Evolutionary conservation across 37 sponge, comb jelly and placozoan species (phyloP).

Genomic region (Halisarca cf. caerulea): DNA sequence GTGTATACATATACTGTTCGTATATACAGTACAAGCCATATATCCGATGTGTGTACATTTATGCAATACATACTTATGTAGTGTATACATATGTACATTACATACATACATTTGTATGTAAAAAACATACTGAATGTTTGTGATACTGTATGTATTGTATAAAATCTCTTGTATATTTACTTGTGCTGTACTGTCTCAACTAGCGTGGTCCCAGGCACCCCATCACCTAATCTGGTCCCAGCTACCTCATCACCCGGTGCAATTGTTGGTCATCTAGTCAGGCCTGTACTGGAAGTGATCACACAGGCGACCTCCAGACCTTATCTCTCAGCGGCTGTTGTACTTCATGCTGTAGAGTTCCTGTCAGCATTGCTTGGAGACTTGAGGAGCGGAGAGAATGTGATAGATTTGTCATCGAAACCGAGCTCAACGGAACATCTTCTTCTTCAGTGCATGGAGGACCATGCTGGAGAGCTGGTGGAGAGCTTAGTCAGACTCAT

Average conservation of each 20-base stretch:
- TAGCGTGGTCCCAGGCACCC: too few relatives aligned
- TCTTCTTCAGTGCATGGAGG: not conserved
- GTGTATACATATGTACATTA: too few relatives aligned
- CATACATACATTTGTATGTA: too few relatives aligned
- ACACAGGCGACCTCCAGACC: constrained; percentile 33
- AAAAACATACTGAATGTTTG: too few relatives aligned
- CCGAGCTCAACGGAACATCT: not conserved
- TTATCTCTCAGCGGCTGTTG: constrained; percentile 43
- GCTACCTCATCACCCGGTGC: constrained; percentile 1
- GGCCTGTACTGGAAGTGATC: constrained; percentile 45
- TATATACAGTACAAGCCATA: too few relatives aligned
- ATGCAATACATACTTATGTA: too few relatives aligned
- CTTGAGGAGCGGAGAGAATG: constrained; percentile 9
- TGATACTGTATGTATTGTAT: too few relatives aligned
- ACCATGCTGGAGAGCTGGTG: not conserved
- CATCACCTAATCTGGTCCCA: not conserved
- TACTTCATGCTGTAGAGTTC: constrained; percentile 29
- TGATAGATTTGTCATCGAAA: not conserved
- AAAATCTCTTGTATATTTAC: too few relatives aligned
- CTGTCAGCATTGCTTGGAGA: constrained; percentile 20
- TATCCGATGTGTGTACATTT: too few relatives aligned
- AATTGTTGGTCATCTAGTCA: constrained; percentile 11
- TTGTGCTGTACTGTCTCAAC: too few relatives aligned
- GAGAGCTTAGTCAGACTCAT: not conserved
- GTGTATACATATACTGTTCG: too few relatives aligned